These are phyloP conservation scores for Hafferia zeledoni DNA, from an alignment of 2,797 vertebrate genomes.

Conservation along the genomic window DNA sequence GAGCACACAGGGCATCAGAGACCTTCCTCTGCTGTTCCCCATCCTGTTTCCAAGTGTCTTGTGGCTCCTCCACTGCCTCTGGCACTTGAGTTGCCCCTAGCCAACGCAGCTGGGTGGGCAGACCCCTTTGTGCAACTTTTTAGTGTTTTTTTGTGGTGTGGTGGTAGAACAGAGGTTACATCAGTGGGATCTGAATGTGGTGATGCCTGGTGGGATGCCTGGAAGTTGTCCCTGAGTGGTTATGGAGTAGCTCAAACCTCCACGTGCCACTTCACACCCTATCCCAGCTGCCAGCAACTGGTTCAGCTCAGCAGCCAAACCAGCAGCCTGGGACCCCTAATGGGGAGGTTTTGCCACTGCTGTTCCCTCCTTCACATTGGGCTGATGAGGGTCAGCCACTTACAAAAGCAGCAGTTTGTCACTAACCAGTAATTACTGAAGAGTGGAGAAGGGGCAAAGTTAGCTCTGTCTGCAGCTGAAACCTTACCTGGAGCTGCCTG, in stretches of 20 bases:
- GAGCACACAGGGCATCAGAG: not conserved
- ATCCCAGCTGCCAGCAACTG: not conserved
- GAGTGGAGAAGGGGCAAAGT: not conserved
- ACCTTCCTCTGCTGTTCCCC: fast-evolving
- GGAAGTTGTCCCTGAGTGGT: fast-evolving
- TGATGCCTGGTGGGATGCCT: fast-evolving
- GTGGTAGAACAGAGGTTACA: not conserved
- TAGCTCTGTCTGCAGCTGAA: not conserved
- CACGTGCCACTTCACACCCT: fast-evolving
- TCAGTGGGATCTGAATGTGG: not conserved
- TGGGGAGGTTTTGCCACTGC: not conserved
- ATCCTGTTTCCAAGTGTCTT: fast-evolving
- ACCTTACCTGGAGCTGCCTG: not conserved
- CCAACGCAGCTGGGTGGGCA: not conserved
- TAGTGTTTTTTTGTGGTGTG: not conserved
- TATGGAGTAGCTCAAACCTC: not conserved
- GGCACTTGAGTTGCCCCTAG: fast-evolving
- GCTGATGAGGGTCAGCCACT: not conserved
- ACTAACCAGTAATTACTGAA: not conserved
- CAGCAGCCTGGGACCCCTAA: not conserved
- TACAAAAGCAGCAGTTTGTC: not conserved
- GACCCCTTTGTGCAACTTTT: not conserved
- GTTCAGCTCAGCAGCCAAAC: not conserved
- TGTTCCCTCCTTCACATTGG: fast-evolving
- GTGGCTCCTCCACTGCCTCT: fast-evolving